Percentiles rank a stretch among this genome's conserved stretches.
phyloP scores from a whole-genome alignment of 2,113 vertebrate genomes.

The Gallinago paraguaiae region DNA sequence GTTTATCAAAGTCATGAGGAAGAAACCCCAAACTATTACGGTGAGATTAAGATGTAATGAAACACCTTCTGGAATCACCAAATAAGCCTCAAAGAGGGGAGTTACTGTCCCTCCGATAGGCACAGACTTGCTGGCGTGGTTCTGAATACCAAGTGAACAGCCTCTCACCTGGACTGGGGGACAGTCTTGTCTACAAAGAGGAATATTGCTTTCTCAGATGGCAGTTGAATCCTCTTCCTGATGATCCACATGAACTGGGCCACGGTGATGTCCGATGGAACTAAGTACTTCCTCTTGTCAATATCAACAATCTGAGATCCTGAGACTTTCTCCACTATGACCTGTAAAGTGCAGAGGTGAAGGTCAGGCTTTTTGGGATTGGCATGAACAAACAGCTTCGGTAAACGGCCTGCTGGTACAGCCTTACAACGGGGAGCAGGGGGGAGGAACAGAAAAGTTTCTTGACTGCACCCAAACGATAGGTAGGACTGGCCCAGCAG shows the following conservation, averaged over 20 bases:
- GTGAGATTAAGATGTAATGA: background rate
- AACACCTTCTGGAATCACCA: background rate
- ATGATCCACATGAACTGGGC: conserved; percentile 99
- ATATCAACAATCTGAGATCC: conserved; percentile 98
- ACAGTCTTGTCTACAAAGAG: conserved; percentile 99
- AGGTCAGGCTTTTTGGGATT: background rate
- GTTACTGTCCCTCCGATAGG: background rate
- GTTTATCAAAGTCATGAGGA: background rate
- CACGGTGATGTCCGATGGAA: conserved; percentile 97
- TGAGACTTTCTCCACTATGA: conserved; percentile 98
- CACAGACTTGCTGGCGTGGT: background rate
- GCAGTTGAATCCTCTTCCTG: conserved; percentile 97
- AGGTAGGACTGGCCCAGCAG: background rate
- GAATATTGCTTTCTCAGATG: conserved; percentile 99
- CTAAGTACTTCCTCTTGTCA: conserved; percentile 98
- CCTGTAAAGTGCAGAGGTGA: conserved; percentile 74
- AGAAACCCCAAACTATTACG: background rate
- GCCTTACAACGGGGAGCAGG: background rate
- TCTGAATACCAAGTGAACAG: background rate
- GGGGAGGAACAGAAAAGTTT: background rate
- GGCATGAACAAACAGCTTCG: background rate
- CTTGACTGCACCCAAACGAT: background rate
- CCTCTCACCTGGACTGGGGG: conserved; percentile 94
- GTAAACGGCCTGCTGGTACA: background rate
- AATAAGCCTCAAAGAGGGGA: background rate